Evolutionary conservation across 2,113 vertebrate species (phyloP).

Genomic region (Microcebus ravelobensis): DNA sequence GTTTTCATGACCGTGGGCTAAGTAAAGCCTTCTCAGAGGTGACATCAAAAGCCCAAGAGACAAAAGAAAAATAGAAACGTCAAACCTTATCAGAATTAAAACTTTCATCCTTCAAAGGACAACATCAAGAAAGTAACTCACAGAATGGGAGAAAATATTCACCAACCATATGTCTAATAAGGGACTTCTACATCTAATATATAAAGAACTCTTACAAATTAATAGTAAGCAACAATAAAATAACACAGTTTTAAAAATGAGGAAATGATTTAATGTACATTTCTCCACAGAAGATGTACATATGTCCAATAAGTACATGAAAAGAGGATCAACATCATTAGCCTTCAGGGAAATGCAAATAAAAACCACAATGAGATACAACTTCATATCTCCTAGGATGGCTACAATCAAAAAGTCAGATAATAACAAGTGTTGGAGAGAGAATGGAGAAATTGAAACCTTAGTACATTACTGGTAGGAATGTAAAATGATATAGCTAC

Average conservation of each 20-base stretch:
- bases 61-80: background rate
- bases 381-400: background rate
- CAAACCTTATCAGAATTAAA: background rate
- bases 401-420: background rate
- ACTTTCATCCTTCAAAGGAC: background rate
- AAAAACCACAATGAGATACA: background rate
- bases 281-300: background rate
- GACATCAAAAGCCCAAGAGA: background rate
- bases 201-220: background rate
- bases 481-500: background rate
- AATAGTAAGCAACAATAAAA: background rate
- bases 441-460: background rate
- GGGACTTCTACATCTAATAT: background rate
- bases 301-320: background rate
- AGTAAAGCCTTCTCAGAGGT: background rate
- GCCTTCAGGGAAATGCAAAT: background rate
- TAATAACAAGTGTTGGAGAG: background rate
- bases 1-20: background rate
- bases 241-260: background rate
- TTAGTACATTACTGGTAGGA: background rate
- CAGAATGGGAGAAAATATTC: background rate
- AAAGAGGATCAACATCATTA: background rate
- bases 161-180: background rate
- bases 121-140: background rate
- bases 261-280: background rate